phyloP scores from a whole-genome alignment of 2,797 vertebrate species.

The Pagetopsis macropterus region DNA sequence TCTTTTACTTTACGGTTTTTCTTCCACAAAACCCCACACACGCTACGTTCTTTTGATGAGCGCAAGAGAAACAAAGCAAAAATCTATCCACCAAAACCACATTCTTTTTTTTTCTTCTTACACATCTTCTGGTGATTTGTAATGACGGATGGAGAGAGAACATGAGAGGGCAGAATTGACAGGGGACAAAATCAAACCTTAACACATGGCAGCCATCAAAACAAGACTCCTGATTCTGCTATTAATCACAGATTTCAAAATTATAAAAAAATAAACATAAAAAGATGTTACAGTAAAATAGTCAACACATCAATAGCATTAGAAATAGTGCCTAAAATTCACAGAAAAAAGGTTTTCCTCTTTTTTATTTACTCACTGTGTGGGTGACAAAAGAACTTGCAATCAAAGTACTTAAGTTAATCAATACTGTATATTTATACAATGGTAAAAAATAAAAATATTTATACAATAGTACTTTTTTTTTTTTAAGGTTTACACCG shows the following conservation, averaged over 20 bases:
- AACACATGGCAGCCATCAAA: constrained; percentile 72
- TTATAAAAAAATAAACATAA: constrained; percentile 33
- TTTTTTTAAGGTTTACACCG: constrained; percentile 80
- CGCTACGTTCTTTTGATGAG: constrained; percentile 71
- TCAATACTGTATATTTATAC: constrained; percentile 86
- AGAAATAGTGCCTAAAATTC: constrained; percentile 82
- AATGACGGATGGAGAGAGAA: constrained; percentile 59
- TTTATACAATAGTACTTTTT: constrained; percentile 82
- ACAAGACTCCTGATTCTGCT: constrained; percentile 71
- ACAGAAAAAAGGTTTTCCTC: constrained; percentile 74
- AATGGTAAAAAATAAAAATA: constrained; percentile 88
- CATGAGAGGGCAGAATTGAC: constrained; percentile 49
- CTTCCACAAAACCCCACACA: constrained; percentile 76
- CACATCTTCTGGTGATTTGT: constrained; percentile 62
- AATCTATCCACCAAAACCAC: constrained; percentile 76
- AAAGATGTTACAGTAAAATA: constrained; percentile 78
- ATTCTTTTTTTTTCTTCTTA: constrained; percentile 69
- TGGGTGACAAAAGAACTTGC: constrained; percentile 77
- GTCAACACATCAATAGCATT: constrained; percentile 82
- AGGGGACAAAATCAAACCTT: constrained; percentile 65
- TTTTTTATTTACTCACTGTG: constrained; percentile 70
- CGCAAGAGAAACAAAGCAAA: constrained; percentile 67
- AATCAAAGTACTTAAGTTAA: constrained; percentile 87
- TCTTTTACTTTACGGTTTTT: constrained; percentile 79
- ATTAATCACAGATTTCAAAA: constrained; percentile 64